Evolutionary conservation across 2,888 invertebrate genomes (phyloP).

Genomic region (Autographa gamma): DNA sequence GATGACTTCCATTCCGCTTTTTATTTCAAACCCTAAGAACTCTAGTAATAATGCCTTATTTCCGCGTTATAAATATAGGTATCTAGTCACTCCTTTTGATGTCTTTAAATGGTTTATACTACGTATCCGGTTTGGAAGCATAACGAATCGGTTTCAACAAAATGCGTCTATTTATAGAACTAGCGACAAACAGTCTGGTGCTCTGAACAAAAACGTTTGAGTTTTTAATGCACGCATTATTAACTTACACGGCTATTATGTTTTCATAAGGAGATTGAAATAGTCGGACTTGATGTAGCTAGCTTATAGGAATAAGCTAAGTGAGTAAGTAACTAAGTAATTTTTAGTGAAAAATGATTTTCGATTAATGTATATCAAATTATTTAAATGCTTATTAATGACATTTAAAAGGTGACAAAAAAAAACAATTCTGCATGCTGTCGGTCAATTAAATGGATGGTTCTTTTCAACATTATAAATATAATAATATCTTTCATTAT

Average conservation of each 20-base stretch:
- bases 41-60: slow-evolving; percentile 12
- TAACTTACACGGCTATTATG: background rate
- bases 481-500: too few species aligned
- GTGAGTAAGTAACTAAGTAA: too few species aligned
- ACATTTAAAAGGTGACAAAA: too few species aligned
- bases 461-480: too few species aligned
- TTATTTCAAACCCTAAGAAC: background rate
- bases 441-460: too few species aligned
- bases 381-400: too few species aligned
- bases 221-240: slow-evolving; percentile 29
- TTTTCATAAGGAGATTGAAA: background rate
- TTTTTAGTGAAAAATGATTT: too few species aligned
- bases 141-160: slow-evolving; percentile 39
- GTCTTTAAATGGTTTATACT: slow-evolving; percentile 34
- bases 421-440: too few species aligned
- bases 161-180: slow-evolving; percentile 44
- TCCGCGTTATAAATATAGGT: slow-evolving; percentile 31
- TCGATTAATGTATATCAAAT: too few species aligned
- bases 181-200: slow-evolving; percentile 38
- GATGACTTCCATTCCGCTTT: too few species aligned
- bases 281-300: too few species aligned
- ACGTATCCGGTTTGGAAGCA: slow-evolving; percentile 47
- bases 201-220: slow-evolving; percentile 26
- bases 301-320: too few species aligned
- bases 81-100: slow-evolving; percentile 46